phyloP scores from a whole-genome alignment of 2,888 invertebrate species.

The Candidula unifasciata region DNA sequence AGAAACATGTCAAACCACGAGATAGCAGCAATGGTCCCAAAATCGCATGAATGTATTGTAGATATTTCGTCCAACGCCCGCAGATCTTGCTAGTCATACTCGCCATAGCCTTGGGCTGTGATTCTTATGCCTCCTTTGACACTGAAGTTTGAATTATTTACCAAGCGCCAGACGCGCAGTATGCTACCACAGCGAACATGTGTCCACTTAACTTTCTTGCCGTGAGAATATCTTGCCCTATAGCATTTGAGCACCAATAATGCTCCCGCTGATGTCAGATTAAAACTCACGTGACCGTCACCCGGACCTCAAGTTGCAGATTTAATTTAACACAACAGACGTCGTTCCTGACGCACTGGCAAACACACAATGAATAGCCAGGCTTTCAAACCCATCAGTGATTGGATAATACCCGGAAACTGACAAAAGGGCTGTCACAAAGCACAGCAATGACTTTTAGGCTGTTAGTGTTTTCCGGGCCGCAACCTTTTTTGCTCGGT shows the following conservation, averaged over 20 bases:
- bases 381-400: neutral
- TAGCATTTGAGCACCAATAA: neutral
- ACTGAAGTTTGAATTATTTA: no score
- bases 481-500: neutral
- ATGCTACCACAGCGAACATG: no score
- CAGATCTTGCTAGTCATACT: no score
- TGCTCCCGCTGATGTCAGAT: neutral
- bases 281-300: neutral
- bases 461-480: neutral
- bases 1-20: no score
- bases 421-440: neutral
- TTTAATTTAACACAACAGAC: neutral
- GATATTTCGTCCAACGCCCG: no score
- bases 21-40: no score
- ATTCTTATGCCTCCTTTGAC: no score
- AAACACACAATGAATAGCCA: neutral
- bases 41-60: no score
- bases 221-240: neutral
- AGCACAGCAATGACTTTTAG: neutral
- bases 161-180: no score
- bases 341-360: neutral
- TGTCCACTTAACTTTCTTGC: no score
- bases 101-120: no score
- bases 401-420: slow-evolving; percentile 11
- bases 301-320: neutral